Evolutionary conservation across 2,888 invertebrate species (phyloP).

Genomic region (Scaptodrosophila latifasciaeformis): DNA sequence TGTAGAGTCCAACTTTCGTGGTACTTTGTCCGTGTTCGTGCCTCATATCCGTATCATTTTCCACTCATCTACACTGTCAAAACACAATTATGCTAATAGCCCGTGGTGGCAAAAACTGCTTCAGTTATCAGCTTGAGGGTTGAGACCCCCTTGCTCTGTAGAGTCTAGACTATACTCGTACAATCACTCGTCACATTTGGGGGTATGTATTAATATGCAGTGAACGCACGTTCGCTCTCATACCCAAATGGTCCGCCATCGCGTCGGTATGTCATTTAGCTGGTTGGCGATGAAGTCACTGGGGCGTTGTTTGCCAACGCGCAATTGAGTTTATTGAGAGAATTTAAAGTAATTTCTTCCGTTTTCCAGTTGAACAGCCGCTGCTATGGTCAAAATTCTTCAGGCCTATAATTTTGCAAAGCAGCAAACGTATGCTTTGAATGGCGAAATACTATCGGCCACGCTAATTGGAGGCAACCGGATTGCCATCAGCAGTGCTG

Average conservation of each 20-base stretch:
- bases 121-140: too few relatives aligned
- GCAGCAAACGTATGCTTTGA: constrained; percentile 72
- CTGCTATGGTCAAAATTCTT: constrained; percentile 72
- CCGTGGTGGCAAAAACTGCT: constrained; percentile 8
- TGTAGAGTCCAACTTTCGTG: too few relatives aligned
- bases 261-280: too few relatives aligned
- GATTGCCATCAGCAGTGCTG: constrained; percentile 73
- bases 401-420: constrained; percentile 74
- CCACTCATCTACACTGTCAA: too few relatives aligned
- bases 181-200: constrained; percentile 13
- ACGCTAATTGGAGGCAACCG: constrained; percentile 70
- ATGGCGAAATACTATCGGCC: constrained; percentile 72
- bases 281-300: constrained; percentile 55
- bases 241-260: not conserved
- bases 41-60: too few relatives aligned
- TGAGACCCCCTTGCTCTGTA: too few relatives aligned
- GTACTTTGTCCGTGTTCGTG: too few relatives aligned
- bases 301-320: constrained; percentile 45
- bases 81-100: constrained; percentile 53
- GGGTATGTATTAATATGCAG: constrained; percentile 13
- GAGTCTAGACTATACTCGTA: too few relatives aligned
- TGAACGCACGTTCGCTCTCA: not conserved
- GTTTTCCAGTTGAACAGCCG: constrained; percentile 4
- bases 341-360: constrained; percentile 10
- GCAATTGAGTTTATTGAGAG: constrained; percentile 7